A percentile compares a stretch with the other conserved stretches of the same genome.
These are phyloP conservation scores for Saturnia pavonia DNA, from an alignment of 2,888 invertebrate genomes.

Conservation along the genomic window DNA sequence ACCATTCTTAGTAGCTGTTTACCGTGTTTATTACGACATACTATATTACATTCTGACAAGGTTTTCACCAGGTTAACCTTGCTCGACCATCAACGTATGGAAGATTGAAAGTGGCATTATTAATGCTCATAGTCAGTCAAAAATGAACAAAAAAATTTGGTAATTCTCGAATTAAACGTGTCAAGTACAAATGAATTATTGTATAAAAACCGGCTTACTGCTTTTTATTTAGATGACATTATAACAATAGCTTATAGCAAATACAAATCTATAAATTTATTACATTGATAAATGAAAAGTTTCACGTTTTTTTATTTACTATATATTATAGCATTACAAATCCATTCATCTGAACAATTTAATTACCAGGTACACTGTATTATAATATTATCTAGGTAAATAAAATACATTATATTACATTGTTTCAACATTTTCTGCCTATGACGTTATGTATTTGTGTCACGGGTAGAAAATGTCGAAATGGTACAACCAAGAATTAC, in stretches of 20 bases:
- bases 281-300: neutral
- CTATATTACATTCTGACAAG: neutral
- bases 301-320: neutral
- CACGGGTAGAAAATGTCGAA: slow-evolving; percentile 18
- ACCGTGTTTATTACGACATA: no score
- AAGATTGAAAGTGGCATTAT: neutral
- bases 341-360: slow-evolving; percentile 5
- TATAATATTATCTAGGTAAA: neutral
- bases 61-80: neutral
- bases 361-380: slow-evolving; percentile 4
- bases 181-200: neutral
- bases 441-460: slow-evolving; percentile 4
- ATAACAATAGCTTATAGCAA: neutral
- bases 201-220: neutral
- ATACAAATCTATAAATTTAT: neutral
- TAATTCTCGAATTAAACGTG: neutral
- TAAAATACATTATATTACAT: neutral
- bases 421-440: slow-evolving; percentile 12
- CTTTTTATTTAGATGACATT: neutral
- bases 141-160: neutral
- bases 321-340: slow-evolving; percentile 11
- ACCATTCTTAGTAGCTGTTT: no score
- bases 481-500: slow-evolving; percentile 13
- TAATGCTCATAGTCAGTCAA: neutral
- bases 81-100: neutral